Conservation (phyloP, 2,888 invertebrate species). For the Dendrolimus houi region DNA sequence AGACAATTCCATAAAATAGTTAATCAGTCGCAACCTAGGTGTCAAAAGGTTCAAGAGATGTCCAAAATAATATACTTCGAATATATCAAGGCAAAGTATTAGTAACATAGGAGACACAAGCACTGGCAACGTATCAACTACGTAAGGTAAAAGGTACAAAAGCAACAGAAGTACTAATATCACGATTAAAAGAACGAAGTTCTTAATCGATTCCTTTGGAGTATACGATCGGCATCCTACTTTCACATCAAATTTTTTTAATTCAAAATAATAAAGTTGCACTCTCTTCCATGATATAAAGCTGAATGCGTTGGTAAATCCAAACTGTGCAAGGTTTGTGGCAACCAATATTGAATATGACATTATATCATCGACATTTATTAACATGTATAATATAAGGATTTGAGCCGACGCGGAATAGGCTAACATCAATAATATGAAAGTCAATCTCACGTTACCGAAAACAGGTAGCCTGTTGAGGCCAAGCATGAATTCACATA, state of each 20-base stretch:
- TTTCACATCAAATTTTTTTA: conserved; percentile 36
- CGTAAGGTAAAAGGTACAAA: conserved; percentile 12
- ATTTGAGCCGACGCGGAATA: conserved; percentile 16
- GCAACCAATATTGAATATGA: neutral
- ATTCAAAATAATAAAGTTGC: conserved; percentile 27
- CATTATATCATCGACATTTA: neutral
- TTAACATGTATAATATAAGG: conserved; percentile 1
- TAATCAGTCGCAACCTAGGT: conserved; percentile 38
- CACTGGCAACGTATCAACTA: conserved; percentile 5
- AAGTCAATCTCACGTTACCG: conserved; percentile 14
- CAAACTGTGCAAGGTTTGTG: conserved; percentile 13
- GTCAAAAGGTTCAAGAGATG: conserved; percentile 39
- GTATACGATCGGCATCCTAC: conserved; percentile 32
- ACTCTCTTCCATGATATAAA: conserved; percentile 27
- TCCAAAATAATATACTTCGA: conserved; percentile 39
- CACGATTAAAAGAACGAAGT: conserved; percentile 18
- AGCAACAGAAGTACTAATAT: conserved; percentile 16
- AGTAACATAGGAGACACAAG: conserved; percentile 14
- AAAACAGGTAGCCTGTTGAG: conserved; percentile 29
- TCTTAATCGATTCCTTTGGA: conserved; percentile 24
- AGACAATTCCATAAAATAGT: conserved; percentile 35
- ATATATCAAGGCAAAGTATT: conserved; percentile 19
- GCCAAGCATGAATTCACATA: conserved; percentile 26
- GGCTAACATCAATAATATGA: conserved; percentile 15
- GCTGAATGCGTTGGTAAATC: conserved; percentile 22